Evolutionary conservation across 2,113 vertebrate species (phyloP).

Genomic region (Gambusia affinis): DNA sequence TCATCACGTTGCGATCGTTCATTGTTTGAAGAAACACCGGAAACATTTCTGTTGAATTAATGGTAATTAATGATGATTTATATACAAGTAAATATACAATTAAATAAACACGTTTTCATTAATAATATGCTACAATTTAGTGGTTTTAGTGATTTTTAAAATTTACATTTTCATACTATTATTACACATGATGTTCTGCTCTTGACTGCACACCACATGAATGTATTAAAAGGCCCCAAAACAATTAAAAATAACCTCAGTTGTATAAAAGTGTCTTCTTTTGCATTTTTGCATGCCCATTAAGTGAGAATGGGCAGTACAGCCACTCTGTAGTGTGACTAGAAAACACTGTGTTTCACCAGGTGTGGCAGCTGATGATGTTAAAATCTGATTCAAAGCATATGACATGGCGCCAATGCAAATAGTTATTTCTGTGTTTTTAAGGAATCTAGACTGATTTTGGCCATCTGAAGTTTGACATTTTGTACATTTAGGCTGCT

Average conservation of each 20-base stretch:
- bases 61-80: not conserved
- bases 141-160: not conserved
- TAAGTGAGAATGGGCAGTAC: not conserved
- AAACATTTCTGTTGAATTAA: not conserved
- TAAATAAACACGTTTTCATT: not conserved
- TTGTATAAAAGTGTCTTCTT: not conserved
- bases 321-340: too few species aligned
- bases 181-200: not conserved
- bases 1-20: constrained; percentile 6
- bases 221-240: not conserved
- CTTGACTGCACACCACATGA: not conserved
- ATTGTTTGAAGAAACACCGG: not conserved
- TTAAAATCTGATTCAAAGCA: not conserved
- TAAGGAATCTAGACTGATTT: not conserved
- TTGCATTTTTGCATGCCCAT: not conserved
- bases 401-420: not conserved
- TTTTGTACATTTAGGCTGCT: not conserved
- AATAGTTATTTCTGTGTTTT: not conserved
- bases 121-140: not conserved
- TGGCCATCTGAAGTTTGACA: not conserved
- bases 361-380: not conserved
- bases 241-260: not conserved
- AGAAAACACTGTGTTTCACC: too few species aligned
- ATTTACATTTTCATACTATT: too few species aligned
- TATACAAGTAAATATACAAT: not conserved